These are phyloP conservation scores for Stomorhina lunata DNA, from an alignment of 2,888 invertebrate genomes.

Conservation along the genomic window DNA sequence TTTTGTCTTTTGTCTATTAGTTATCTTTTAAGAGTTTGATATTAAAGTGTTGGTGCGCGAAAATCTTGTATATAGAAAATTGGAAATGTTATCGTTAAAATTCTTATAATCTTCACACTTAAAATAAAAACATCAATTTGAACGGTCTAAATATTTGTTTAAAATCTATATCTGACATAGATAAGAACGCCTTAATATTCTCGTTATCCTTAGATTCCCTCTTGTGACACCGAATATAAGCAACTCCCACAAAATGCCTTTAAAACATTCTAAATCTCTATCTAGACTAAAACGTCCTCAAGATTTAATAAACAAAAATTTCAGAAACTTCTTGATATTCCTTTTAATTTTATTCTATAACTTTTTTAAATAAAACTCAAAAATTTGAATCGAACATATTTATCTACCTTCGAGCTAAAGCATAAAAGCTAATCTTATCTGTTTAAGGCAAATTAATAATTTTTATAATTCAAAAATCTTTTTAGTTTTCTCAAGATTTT, in stretches of 20 bases:
- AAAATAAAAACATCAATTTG: neutral
- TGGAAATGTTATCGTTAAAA: neutral
- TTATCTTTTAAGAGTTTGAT: neutral
- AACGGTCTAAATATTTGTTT: neutral
- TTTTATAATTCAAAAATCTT: conserved; percentile 36
- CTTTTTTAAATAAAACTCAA: neutral
- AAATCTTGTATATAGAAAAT: neutral
- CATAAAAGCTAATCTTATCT: neutral
- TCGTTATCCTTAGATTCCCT: too few relatives aligned
- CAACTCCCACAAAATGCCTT: too few relatives aligned
- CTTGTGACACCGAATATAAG: too few relatives aligned
- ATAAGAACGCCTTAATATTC: too few relatives aligned
- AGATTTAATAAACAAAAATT: too few relatives aligned
- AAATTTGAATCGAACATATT: neutral
- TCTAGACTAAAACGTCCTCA: too few relatives aligned
- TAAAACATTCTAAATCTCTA: too few relatives aligned
- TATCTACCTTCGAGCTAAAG: neutral
- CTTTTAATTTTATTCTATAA: too few relatives aligned
- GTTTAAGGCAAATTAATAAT: conserved; percentile 12
- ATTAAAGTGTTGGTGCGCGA: neutral
- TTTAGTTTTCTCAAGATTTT: conserved; percentile 16
- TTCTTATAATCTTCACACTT: neutral
- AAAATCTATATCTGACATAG: too few relatives aligned
- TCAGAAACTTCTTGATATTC: too few relatives aligned
- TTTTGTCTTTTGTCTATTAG: neutral